phyloP scores from a whole-genome alignment of 2,113 vertebrate genomes.

The Caranx melampygus region DNA sequence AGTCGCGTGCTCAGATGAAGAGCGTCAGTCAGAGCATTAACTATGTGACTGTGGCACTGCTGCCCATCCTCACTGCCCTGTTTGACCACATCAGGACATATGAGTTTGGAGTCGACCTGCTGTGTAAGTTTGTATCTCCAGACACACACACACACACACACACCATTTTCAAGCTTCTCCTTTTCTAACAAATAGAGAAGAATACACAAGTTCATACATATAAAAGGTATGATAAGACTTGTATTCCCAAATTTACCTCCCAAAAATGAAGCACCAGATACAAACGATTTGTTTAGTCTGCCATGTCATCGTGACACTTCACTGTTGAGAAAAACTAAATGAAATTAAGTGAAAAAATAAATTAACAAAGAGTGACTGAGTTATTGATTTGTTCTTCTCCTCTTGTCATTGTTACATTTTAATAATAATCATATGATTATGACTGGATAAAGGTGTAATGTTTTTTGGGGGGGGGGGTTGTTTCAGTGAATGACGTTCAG shows the following conservation, averaged over 20 bases:
- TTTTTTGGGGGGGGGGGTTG: background rate
- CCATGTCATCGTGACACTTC: background rate
- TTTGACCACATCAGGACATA: constrained; percentile 93
- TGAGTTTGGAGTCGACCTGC: constrained; percentile 90
- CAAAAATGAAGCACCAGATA: background rate
- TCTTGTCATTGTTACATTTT: background rate
- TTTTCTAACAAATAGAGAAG: background rate
- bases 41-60: constrained; percentile 93
- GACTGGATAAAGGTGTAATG: background rate
- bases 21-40: constrained; percentile 95
- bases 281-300: background rate
- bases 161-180: too few species aligned
- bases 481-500: constrained; percentile 94
- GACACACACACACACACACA: too few species aligned
- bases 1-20: constrained; percentile 95
- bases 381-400: too few species aligned
- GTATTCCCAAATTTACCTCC: background rate
- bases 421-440: background rate
- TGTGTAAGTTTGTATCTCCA: constrained; percentile 86
- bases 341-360: too few species aligned
- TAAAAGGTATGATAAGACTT: background rate
- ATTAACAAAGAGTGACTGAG: too few species aligned
- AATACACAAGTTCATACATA: background rate
- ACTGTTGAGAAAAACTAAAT: background rate
- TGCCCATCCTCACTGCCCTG: constrained; percentile 93